Conservation (phyloP, 2,113 vertebrate species). For the Pachypanchax playfairii region DNA sequence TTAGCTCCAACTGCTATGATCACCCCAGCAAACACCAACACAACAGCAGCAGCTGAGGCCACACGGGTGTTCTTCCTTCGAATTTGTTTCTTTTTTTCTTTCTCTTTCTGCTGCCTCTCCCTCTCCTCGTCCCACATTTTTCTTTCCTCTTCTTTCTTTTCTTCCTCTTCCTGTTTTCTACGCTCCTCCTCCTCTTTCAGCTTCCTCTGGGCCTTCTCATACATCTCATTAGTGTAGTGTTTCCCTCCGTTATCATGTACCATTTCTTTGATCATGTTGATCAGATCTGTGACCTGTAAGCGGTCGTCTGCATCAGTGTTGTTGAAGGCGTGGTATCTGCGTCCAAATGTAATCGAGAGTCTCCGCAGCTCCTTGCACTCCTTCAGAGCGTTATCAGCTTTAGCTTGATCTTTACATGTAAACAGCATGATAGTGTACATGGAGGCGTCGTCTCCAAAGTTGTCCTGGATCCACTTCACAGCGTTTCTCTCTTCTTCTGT, state of each 20-base stretch:
- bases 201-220: slow-evolving; percentile 63
- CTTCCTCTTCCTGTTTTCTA: slow-evolving; percentile 57
- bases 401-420: slow-evolving; percentile 72
- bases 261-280: slow-evolving; percentile 72
- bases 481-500: slow-evolving; percentile 73
- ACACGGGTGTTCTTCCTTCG: slow-evolving; percentile 54
- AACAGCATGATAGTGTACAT: slow-evolving; percentile 79
- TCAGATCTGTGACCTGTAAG: slow-evolving; percentile 61
- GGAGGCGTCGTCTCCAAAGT: slow-evolving; percentile 73
- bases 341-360: slow-evolving; percentile 64
- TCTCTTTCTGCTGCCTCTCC: slow-evolving; percentile 56
- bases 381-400: slow-evolving; percentile 57
- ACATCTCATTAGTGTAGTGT: slow-evolving; percentile 74
- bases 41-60: slow-evolving; percentile 50
- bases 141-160: slow-evolving; percentile 69
- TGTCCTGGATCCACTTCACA: slow-evolving; percentile 76
- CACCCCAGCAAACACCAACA: slow-evolving; percentile 61
- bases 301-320: slow-evolving; percentile 64
- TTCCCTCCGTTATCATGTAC: slow-evolving; percentile 64
- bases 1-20: slow-evolving; percentile 65
- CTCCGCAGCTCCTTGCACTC: slow-evolving; percentile 68
- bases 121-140: slow-evolving; percentile 71
- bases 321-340: slow-evolving; percentile 74
- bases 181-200: slow-evolving; percentile 63
- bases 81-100: slow-evolving; percentile 47